Evolutionary conservation across 2,797 vertebrate genomes (phyloP).

Genomic region (Gorsachius magnificus): DNA sequence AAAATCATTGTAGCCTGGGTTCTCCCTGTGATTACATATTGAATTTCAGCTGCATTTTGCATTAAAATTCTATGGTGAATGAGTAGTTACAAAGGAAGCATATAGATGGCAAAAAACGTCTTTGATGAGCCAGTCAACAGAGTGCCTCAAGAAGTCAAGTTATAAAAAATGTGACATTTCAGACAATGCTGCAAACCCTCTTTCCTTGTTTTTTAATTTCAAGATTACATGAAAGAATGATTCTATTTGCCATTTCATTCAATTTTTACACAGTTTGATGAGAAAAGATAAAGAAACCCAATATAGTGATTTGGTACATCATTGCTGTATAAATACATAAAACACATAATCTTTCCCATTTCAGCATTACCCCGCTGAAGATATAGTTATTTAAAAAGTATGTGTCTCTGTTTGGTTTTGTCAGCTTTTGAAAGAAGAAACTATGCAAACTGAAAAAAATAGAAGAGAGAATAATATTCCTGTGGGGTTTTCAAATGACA

Average conservation of each 20-base stretch:
- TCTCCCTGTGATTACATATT: background rate
- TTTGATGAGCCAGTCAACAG: background rate
- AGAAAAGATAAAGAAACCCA: background rate
- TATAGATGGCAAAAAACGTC: background rate
- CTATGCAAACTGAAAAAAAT: background rate
- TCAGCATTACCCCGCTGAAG: background rate
- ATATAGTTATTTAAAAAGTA: background rate
- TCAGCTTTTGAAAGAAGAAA: background rate
- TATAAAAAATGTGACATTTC: background rate
- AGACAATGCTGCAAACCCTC: background rate
- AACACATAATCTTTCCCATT: background rate
- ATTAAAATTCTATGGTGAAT: background rate
- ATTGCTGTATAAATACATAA: background rate
- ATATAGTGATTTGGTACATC: background rate
- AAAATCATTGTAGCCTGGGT: background rate
- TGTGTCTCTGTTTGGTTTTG: background rate
- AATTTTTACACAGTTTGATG: background rate
- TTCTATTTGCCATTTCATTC: background rate
- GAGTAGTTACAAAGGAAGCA: background rate
- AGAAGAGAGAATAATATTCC: background rate
- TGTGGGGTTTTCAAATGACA: background rate
- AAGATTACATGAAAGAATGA: background rate
- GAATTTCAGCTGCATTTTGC: background rate
- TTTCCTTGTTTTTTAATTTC: background rate
- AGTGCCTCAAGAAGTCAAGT: background rate